Conservation (phyloP, 1,140 invertebrate genomes). For the Cydia strobilella region DNA sequence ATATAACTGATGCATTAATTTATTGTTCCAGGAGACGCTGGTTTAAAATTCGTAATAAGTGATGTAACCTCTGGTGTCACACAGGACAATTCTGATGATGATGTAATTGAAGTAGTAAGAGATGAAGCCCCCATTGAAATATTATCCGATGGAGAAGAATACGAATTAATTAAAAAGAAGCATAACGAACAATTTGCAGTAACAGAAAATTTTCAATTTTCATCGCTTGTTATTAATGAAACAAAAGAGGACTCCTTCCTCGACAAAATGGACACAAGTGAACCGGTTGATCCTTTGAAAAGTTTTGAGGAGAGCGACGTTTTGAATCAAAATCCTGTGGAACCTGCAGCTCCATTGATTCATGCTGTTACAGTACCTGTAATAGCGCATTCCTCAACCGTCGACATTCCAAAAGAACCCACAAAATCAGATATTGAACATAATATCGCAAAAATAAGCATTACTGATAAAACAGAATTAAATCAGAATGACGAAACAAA, state of each 20-base stretch:
- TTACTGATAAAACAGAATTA: background rate
- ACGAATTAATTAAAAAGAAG: conserved; percentile 49
- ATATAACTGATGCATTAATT: background rate
- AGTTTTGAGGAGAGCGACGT: background rate
- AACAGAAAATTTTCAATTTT: conserved; percentile 44
- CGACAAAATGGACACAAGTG: conserved; percentile 23
- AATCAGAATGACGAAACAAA: background rate
- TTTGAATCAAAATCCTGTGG: background rate
- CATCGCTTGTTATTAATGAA: conserved; percentile 35
- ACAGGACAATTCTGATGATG: conserved; percentile 66
- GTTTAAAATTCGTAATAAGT: conserved; percentile 43
- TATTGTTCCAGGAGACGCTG: conserved; percentile 35
- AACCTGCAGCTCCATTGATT: background rate
- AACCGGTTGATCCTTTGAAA: conserved; percentile 20
- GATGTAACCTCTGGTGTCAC: conserved; percentile 43
- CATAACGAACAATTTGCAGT: conserved; percentile 34
- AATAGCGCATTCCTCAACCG: conserved; percentile 1
- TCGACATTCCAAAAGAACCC: background rate
- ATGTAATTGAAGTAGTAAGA: conserved; percentile 73
- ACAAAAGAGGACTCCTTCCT: conserved; percentile 19
- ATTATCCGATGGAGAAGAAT: conserved; percentile 70
- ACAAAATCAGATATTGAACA: background rate
- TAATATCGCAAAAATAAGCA: conserved; percentile 7
- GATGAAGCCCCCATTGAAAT: conserved; percentile 75
- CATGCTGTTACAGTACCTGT: conserved; percentile 23